Evolutionary conservation across 2,888 invertebrate genomes (phyloP).

Genomic region (Argyresthia goedartella): DNA sequence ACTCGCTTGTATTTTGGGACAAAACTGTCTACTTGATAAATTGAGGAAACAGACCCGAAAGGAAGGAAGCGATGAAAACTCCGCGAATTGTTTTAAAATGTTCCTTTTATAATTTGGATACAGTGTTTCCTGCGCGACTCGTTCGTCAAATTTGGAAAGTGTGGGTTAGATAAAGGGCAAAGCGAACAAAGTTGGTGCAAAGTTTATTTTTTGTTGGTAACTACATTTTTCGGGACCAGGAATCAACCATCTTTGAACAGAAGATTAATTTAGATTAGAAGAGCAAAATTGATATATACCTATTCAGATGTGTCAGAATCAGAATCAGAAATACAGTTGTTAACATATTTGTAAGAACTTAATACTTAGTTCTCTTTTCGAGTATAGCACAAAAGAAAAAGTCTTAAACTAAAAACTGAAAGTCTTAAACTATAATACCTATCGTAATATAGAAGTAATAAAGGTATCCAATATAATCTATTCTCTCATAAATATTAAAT

Average conservation of each 20-base stretch:
- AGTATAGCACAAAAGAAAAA: too few species aligned
- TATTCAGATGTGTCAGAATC: too few species aligned
- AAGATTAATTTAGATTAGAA: not conserved
- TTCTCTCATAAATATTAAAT: too few species aligned
- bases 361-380: too few species aligned
- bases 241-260: not conserved
- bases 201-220: not conserved
- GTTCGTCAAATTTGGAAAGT: slow-evolving; percentile 33
- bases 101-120: slow-evolving; percentile 44
- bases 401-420: too few species aligned
- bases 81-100: slow-evolving; percentile 42
- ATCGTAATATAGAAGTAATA: too few species aligned
- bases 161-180: slow-evolving; percentile 37
- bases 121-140: slow-evolving; percentile 33
- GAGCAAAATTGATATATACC: too few species aligned
- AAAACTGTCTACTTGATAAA: slow-evolving; percentile 33
- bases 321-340: too few species aligned
- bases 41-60: slow-evolving; percentile 25
- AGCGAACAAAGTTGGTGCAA: too few species aligned
- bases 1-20: not conserved
- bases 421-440: too few species aligned
- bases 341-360: too few species aligned
- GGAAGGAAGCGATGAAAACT: slow-evolving; percentile 41
- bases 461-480: too few species aligned
- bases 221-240: not conserved